A percentile compares a stretch with the other conserved stretches of the same genome.
Conservation (phyloP, 2,888 invertebrate species). For the Melinaea marsaeus region DNA sequence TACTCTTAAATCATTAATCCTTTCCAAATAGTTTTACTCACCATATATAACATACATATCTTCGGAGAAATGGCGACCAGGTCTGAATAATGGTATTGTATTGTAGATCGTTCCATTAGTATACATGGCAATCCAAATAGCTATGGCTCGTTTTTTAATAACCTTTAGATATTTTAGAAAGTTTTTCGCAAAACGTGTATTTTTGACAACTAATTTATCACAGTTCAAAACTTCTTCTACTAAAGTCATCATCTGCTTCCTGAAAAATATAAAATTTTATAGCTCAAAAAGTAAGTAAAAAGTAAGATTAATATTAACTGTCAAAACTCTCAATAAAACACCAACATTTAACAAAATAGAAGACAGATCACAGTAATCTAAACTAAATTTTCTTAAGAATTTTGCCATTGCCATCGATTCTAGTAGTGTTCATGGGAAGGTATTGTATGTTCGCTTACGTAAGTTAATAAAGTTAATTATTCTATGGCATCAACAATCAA, state of each 20-base stretch:
- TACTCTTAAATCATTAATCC: too few relatives aligned
- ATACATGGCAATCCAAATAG: conserved; percentile 48
- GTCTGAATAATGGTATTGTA: conserved; percentile 36
- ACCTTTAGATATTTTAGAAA: conserved; percentile 36
- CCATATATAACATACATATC: conserved; percentile 44
- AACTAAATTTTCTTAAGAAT: background rate
- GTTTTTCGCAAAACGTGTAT: conserved; percentile 42
- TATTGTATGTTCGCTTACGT: background rate
- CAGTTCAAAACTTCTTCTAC: conserved; percentile 37
- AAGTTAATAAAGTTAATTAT: too few relatives aligned
- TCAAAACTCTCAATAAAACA: background rate
- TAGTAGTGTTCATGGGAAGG: background rate
- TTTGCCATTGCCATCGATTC: background rate
- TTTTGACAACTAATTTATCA: conserved; percentile 36
- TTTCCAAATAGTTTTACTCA: conserved; percentile 18
- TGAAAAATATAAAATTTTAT: conserved; percentile 24
- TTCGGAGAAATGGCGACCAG: conserved; percentile 45
- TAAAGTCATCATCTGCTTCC: conserved; percentile 39
- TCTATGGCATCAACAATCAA: too few relatives aligned
- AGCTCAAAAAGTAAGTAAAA: too few relatives aligned
- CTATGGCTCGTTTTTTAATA: conserved; percentile 47
- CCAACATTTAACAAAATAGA: background rate
- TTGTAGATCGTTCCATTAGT: conserved; percentile 43
- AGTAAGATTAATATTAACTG: background rate
- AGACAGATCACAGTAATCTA: background rate